Conservation (phyloP, 2,888 invertebrate species). For the Pardosa pseudoannulata region DNA sequence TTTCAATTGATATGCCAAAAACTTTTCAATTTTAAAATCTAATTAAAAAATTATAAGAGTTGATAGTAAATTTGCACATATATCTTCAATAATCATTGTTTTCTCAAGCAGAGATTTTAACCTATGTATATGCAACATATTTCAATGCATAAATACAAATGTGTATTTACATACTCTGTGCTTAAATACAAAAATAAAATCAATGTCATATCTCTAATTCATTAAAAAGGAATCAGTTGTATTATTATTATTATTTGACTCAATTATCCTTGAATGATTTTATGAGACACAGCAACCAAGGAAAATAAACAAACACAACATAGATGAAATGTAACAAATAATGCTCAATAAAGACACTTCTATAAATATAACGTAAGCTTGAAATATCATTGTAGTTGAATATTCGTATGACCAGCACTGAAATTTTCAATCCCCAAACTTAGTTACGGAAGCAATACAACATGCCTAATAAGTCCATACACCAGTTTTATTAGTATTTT, state of each 20-base stretch:
- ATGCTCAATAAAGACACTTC: not conserved
- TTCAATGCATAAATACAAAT: not conserved
- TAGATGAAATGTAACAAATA: not conserved
- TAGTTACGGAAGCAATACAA: not conserved
- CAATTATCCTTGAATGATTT: too few relatives aligned
- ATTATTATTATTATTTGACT: too few relatives aligned
- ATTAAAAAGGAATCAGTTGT: too few relatives aligned
- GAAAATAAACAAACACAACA: not conserved
- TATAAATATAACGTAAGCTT: not conserved
- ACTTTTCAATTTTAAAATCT: too few relatives aligned
- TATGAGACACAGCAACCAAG: too few relatives aligned
- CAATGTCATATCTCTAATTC: not conserved
- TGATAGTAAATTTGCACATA: too few relatives aligned
- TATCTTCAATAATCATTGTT: too few relatives aligned
- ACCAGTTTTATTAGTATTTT: not conserved
- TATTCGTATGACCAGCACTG: not conserved
- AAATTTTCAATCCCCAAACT: not conserved
- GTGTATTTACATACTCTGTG: not conserved
- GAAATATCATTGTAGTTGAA: not conserved
- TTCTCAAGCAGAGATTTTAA: too few relatives aligned
- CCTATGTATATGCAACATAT: not conserved
- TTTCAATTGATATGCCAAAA: too few relatives aligned
- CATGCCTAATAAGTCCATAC: slow-evolving; percentile 1
- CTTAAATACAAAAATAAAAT: not conserved
- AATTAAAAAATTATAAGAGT: too few relatives aligned